Evolutionary conservation across 2,797 vertebrate genomes (phyloP), one percentile per base, ranked within the genome.

Genomic region (Lutjanus campechanus): DNA sequence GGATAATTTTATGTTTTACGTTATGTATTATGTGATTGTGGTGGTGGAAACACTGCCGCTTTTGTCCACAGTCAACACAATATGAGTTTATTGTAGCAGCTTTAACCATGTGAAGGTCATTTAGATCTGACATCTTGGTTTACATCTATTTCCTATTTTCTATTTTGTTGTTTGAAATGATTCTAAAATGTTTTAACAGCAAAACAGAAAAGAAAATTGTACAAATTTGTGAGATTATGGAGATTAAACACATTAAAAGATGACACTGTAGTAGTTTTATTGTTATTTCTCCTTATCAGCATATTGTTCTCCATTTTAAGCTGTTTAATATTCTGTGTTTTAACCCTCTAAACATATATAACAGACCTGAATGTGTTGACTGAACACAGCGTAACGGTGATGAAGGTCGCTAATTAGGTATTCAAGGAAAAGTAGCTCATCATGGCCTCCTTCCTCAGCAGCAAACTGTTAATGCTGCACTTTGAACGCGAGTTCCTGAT

Each of bases 401-500:
- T 73, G 86, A 89, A 91, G 88, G 89, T 88, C 82, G 17, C 51
- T 40, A 11, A 86, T 87, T 83, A 74, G n/a, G 19, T 7, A 86
- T 82, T 87, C 83, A 86, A 80, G 83, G 79, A 64, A 72, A 70
- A 58, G 9, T 0, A 4, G 36, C 73, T 76, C 69, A 40, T 81
- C 66, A 7, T 0, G 7, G 20, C 73, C 68, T 29, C 56, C 43
- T 44, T 72, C 61, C n/a, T 72, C 68, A 15, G 15, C 65, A 41
- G 67, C 29, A 81, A 87, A 85, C 64, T 76, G 85, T 81, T 83
- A 46, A 72, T 60, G 67, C 77, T 72, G 88, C 87, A 84, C 78
- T 86, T 82, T 86, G 66, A 58, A 6, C 29, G 7, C 72, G 72
- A 62, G 44, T 80, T 68, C 59, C 29, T 12, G 58, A 68, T 83